These are phyloP conservation scores for Ctenodactylus gundi DNA, from an alignment of 2,113 vertebrate species.

Conservation along the genomic window DNA sequence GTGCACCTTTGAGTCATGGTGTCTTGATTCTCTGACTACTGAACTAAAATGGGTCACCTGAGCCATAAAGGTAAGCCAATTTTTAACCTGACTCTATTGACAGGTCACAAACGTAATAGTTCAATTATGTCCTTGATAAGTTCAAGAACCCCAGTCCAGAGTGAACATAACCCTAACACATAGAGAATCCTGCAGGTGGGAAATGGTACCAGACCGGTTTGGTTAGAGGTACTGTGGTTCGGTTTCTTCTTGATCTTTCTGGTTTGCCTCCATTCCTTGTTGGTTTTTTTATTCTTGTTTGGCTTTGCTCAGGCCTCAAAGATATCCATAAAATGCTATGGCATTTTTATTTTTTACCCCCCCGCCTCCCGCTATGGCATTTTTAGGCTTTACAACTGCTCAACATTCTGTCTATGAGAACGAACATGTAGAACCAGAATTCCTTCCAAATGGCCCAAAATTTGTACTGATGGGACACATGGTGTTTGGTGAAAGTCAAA, in stretches of 20 bases:
- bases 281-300: neutral
- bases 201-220: neutral
- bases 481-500: neutral
- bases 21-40: neutral
- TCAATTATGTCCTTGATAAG: neutral
- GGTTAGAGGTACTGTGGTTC: accelerated
- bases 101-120: no score
- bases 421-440: neutral
- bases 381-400: neutral
- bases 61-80: neutral
- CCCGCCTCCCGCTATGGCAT: no score
- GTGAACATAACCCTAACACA: neutral
- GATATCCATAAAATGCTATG: neutral
- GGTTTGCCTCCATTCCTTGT: neutral
- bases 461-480: neutral
- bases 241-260: neutral
- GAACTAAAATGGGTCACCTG: neutral
- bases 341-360: neutral
- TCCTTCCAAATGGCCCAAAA: neutral
- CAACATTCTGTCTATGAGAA: neutral
- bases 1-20: neutral
- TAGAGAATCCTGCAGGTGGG: neutral
- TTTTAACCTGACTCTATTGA: neutral
- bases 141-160: neutral
- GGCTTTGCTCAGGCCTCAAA: neutral